phyloP scores from a whole-genome alignment of 2,113 vertebrate species.

The Lontra canadensis region DNA sequence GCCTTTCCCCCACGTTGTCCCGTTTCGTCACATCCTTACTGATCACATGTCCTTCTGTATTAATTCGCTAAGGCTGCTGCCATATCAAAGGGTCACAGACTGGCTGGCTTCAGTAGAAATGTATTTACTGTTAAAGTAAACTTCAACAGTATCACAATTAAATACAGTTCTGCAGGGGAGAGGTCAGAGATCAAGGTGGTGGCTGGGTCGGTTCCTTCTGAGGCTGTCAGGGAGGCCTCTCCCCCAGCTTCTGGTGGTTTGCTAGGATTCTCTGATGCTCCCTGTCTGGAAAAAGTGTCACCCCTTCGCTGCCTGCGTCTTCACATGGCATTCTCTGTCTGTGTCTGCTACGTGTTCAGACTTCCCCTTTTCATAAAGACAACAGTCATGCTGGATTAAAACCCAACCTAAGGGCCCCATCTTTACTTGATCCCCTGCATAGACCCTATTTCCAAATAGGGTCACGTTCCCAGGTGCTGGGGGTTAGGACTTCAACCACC shows the following conservation, averaged over 20 bases:
- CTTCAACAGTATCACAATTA: background rate
- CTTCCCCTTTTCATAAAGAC: background rate
- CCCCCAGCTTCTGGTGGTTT: background rate
- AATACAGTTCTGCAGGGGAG: background rate
- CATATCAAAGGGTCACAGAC: background rate
- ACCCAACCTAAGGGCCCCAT: background rate
- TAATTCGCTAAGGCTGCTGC: background rate
- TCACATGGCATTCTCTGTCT: background rate
- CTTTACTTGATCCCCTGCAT: background rate
- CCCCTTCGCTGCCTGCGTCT: background rate
- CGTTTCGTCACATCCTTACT: background rate
- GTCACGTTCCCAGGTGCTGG: background rate
- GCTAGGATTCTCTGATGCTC: background rate
- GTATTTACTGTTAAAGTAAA: background rate
- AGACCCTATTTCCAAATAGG: background rate
- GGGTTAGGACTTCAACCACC: too few relatives aligned
- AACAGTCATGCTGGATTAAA: background rate
- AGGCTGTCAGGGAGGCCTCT: background rate
- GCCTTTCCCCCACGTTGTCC: background rate
- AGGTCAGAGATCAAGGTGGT: background rate
- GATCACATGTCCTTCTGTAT: background rate
- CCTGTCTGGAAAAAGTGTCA: background rate
- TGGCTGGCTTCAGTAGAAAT: background rate
- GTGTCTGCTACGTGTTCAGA: background rate
- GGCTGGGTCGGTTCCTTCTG: background rate